Conservation (phyloP, 1,140 invertebrate genomes). For the Hermatobates lingyangjiaoensis region DNA sequence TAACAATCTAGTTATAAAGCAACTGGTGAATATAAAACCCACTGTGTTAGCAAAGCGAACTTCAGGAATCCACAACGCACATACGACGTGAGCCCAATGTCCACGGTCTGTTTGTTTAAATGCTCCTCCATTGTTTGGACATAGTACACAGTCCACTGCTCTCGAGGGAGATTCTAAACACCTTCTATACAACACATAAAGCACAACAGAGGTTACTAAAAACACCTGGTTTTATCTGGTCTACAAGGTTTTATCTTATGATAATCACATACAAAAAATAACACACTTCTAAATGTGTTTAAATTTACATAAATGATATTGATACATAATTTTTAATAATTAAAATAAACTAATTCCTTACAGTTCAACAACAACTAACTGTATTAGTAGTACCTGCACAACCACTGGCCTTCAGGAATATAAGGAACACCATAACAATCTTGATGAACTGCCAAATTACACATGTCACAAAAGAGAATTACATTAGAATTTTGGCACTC, state of each 20-base stretch:
- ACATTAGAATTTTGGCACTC: conserved; percentile 95
- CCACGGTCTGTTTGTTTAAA: conserved; percentile 96
- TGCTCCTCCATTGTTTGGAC: conserved; percentile 93
- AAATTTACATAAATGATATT: background rate
- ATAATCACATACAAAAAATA: too few species aligned
- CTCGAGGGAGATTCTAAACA: conserved; percentile 91
- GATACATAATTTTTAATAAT: background rate
- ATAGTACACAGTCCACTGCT: conserved; percentile 89
- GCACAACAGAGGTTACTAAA: background rate
- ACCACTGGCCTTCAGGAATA: conserved; percentile 97
- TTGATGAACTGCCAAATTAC: conserved; percentile 95
- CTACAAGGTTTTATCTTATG: too few species aligned
- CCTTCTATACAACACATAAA: conserved; percentile 19
- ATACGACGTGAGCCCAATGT: conserved; percentile 96
- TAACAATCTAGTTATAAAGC: too few species aligned
- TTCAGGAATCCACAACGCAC: conserved; percentile 97
- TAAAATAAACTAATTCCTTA: background rate
- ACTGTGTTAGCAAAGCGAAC: conserved; percentile 91
- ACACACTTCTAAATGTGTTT: background rate
- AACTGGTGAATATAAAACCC: too few species aligned
- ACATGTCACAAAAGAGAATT: conserved; percentile 98
- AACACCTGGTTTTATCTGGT: background rate
- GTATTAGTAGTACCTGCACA: conserved; percentile 49
- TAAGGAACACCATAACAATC: conserved; percentile 99
- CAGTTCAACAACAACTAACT: conserved; percentile 6